A percentile compares a stretch with the other conserved stretches of the same genome.
These are phyloP conservation scores for Bombus waltoni DNA, from an alignment of 1,140 invertebrate species.

Conservation along the genomic window DNA sequence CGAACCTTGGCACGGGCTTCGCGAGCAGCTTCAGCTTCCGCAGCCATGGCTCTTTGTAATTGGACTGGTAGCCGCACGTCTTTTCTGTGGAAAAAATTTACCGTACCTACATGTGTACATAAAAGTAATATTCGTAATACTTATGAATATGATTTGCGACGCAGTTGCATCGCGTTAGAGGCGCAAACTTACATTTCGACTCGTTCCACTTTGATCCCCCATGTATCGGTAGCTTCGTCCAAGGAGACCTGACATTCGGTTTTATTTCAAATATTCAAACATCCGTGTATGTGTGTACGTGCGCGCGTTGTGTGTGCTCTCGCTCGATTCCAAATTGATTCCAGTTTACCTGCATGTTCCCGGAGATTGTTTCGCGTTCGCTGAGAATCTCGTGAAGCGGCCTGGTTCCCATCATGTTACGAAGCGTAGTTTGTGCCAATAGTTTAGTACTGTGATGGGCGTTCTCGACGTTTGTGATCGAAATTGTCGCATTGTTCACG, in stretches of 20 bases:
- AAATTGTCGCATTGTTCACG: conserved; percentile 97
- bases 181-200: conserved; percentile 93
- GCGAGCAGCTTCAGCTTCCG: conserved; percentile 94
- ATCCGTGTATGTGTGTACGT: background rate
- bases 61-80: conserved; percentile 95
- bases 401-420: conserved; percentile 97
- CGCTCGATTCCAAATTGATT: background rate
- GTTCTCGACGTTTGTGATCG: conserved; percentile 98
- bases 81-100: conserved; percentile 86
- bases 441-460: conserved; percentile 95
- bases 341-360: conserved; percentile 88
- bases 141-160: background rate
- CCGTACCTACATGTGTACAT: too few species aligned
- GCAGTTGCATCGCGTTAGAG: background rate
- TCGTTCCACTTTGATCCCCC: conserved; percentile 98
- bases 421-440: conserved; percentile 94
- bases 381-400: conserved; percentile 97
- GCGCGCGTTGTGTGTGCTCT: background rate
- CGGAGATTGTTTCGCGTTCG: conserved; percentile 96
- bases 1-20: conserved; percentile 89
- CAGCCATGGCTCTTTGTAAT: conserved; percentile 95
- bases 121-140: background rate
- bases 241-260: conserved; percentile 84
- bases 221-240: conserved; percentile 96
- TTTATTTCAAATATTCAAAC: background rate